Evolutionary conservation across 2,797 vertebrate species (phyloP), one percentile per base, ranked within the genome.

Genomic region (Tachyglossus aculeatus): DNA sequence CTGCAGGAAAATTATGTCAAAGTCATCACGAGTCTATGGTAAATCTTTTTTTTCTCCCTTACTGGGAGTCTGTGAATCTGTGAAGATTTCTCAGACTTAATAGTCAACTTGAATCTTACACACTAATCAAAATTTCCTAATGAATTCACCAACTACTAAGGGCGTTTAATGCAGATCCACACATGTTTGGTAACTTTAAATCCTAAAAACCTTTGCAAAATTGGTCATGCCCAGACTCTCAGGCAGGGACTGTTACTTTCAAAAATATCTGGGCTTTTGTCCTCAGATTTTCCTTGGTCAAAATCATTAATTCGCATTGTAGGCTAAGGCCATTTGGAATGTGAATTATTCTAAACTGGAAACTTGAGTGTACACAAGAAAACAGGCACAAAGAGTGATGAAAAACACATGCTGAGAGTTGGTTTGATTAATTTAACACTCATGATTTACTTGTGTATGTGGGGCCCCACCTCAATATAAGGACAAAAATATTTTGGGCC

Each of bases 241-340:
- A 47, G 65, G 67, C 65, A 39, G 65, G 50, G 68, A 54, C 45
- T 15, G 12, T 18, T 19, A 48, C 25, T 22, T 45, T 34, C 22
- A 15, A 19, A 55, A 58, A 13, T 41, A 38, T 50, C 39, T 47
- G 56, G 27, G 33, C 29, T 67, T 62, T 69, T 40, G 52, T 68
- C 62, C 56, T 58, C 15, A 53, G 68, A 41, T 62, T 74, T 74
- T 59, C 36, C 25, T 39, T 67, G 45, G 60, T 65, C 51, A 18
- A 34, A 77, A 51, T 45, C 68, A 47, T 62, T 70, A 73, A 77
- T 77, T 74, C 62, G 60, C 45, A 75, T 4, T 18, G 58, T 67
- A 66, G 5, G 51, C 55, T 79, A 75, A 85, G 57, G 62, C 41
- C 61, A 56, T 55, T 55, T 83, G 80, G 80, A 77, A 86, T 77